Base-by-base conservation (phyloP, 2,888 invertebrate species). In the Lasioglossum pauxillum region DNA sequence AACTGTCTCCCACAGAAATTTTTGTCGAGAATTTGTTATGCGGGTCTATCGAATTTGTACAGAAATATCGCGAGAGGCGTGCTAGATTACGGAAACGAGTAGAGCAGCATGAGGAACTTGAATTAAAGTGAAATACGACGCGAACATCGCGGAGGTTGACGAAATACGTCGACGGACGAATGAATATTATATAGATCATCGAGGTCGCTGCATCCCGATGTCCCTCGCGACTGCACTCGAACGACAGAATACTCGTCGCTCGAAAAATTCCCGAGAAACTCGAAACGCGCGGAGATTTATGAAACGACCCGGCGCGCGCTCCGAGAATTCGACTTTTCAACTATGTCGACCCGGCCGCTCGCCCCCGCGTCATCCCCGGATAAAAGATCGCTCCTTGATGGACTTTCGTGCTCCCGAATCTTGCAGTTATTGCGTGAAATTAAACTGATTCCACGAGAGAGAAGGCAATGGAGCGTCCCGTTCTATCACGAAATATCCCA, bases 391-490 rank as follows among this genome's bases (percentile, higher is more conserved):
- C 12, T 44, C 53, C 57, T 53, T n/a, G 69, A 16, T 53, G 46
- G 74, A n/a, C 78, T 74, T 35, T 38, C 78, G 69, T 75, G 27
- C 67, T 38, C 57, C 31, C 60, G 35, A 49, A 41, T 41, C 64
- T 72, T 71, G 35, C 41, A 78, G 49, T 74, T 80, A 76, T 90
- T 83, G 78, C 69, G 75, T 64, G 80, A 81, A 91, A 90, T 90
- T 87, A 84, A 84, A 89, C 53, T 44, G 83, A 90, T 85, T 84
- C 64, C 75, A 44, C 5, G n/a, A 23, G 60, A 23, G 60, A 60
- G 23, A 67, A 57, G 31, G 78, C 78, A 78, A 82, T 84, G 84
- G 60, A 72, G 84, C 76, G 80, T 76, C 84, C 83, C 78, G 78
- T 85, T 83, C 75, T 76, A 82, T 31, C 64, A 16, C 64, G 64